Evolutionary conservation across 2,888 invertebrate species (phyloP), one percentile per base, ranked within the genome.

Genomic region (Doris montereyensis): DNA sequence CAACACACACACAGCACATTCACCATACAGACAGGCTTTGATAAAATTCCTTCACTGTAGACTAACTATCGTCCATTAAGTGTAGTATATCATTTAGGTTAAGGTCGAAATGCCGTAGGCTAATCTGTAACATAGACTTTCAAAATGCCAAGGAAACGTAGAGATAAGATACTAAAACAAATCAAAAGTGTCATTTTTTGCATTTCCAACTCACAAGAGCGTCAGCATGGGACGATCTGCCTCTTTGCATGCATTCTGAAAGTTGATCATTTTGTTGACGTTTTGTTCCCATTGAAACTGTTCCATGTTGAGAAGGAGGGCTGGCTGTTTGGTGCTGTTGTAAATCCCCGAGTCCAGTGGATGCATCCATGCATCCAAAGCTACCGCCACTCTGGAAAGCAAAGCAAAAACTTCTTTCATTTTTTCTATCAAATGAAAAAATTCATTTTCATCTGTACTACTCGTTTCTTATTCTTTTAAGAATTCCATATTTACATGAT

Each of bases 321-420:
- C 73, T 1, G 90, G 89, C 81, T 89, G 88, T 4, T 77, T 84
- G 21, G 87, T 85, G 10, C 82, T 75, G 1, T 79, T 26, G 79
- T 87, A 88, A 2, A 88, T 77, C 30, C 83, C 83, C 4, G 87
- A 85, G 60, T 89, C 88, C 30, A 89, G 77, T 0, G 90, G 90
- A 41, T 87, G 86, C 89, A 90, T 88, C 90, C 90, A 90, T 1
- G 86, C 87, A 83, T 90, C 90, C 57, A 89, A 74, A 26, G 86
- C 85, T 0, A 89, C 83, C 17, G 88, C 89, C 26, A 87, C 85
- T 67, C 90, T 90, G 82, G n/a, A 21, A 26, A 57, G 57, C 34
- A n/a, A 35, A 34, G 52, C 0, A 74, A n/a, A 60, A 24, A 41
- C 13, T n/a, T n/a, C n/a, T n/a, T n/a, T n/a, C n/a, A n/a, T n/a